Base-by-base conservation (phyloP, 2,888 invertebrate species). In the Dicyrtoma fusca region DNA sequence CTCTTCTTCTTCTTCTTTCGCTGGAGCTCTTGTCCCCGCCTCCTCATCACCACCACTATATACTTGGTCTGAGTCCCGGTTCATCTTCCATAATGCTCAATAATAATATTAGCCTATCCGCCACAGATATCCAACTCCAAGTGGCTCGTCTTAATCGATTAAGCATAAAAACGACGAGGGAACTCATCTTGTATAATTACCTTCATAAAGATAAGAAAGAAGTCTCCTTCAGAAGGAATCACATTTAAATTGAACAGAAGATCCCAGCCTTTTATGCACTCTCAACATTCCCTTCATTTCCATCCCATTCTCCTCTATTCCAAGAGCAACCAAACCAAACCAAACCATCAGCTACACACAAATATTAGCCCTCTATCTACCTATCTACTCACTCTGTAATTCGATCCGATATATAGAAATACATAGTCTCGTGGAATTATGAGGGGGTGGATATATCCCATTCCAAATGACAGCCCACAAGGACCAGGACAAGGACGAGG, bases 171-270 rank as follows among this genome's bases (percentile, higher is more conserved):
- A 74, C 72, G 70, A 70, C 69, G 65, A 74, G 74, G 72, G 66
- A 72, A 74, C 72, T 74, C 74, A 74, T 74, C 74, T 74, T 74
- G 74, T 74, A 74, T 74, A 74, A 74, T 74, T 74, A 74, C 74
- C 74, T 74, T 74, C 74, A 74, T 72, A 72, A 74, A 74, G 74
- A 74, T 74, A 74, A 74, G 74, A 74, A 74, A 74, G 74, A 71
- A 69, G 68, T 44, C 61, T 61, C 68, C 61, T 74, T 74, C 74
- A 71, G 63, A 74, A 73, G 65, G 65, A 69, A 65, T 69, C 69
- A 73, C 64, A 73, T 17, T 55, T 26, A 57, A 57, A 57, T 57
- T 57, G 57, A 57, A 57, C 25, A 57, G 25, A 57, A 10, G 11
- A 17, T 21, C 53, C 17, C 53, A 53, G 34, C 34, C 34, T 34